Evolutionary conservation across 2,113 vertebrate species (phyloP).

Genomic region (Thalassarche chlororhynchos): DNA sequence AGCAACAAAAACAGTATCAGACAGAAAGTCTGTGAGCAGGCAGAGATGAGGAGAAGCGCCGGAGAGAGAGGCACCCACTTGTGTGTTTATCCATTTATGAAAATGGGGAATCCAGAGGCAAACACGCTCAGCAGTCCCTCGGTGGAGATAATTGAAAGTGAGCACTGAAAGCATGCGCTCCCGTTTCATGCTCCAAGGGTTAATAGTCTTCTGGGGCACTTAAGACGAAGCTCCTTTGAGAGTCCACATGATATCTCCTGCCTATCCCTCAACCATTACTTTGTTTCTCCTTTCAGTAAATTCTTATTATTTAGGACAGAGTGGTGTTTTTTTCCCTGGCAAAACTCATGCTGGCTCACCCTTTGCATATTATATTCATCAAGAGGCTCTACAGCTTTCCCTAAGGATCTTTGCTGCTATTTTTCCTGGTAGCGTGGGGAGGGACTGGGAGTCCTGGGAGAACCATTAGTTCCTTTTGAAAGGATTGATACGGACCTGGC

Average conservation of each 20-base stretch:
- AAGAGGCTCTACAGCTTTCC: neutral
- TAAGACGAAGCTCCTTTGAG: neutral
- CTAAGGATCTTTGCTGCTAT: neutral
- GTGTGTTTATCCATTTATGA: neutral
- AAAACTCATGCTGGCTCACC: neutral
- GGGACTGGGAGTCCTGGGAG: slow-evolving; percentile 23
- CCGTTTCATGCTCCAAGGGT: neutral
- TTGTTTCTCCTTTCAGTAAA: slow-evolving; percentile 30
- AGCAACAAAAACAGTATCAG: neutral
- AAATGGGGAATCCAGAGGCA: neutral
- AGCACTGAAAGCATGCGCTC: neutral
- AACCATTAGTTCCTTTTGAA: slow-evolving; percentile 26
- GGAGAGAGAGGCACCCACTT: neutral
- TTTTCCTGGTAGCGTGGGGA: slow-evolving; percentile 43
- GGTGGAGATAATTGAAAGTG: neutral
- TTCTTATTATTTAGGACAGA: slow-evolving; percentile 11
- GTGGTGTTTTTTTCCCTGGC: neutral
- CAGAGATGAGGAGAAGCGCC: neutral
- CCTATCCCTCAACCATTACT: neutral
- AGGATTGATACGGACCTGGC: slow-evolving; percentile 43
- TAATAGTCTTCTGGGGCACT: slow-evolving; percentile 24
- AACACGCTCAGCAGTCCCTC: neutral
- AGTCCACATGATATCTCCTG: neutral
- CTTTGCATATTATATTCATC: neutral
- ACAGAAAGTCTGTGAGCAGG: neutral